phyloP scores from a whole-genome alignment of 2,888 invertebrate species.

The Globia sparganii region DNA sequence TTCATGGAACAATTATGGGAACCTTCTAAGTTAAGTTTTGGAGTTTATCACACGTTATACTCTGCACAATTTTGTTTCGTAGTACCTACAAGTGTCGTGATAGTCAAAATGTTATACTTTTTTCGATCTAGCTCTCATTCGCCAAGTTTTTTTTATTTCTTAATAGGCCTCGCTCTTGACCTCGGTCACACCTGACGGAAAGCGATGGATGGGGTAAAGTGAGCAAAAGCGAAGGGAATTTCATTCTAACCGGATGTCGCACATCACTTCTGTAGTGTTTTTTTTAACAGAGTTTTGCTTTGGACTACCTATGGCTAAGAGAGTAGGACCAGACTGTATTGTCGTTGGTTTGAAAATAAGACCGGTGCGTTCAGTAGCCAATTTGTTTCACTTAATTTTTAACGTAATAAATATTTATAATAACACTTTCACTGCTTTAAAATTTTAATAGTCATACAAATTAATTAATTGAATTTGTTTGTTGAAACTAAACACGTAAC shows the following conservation, averaged over 20 bases:
- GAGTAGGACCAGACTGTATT: neutral
- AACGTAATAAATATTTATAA: neutral
- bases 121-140: neutral
- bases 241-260: neutral
- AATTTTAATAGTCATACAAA: neutral
- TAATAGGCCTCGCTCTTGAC: too few species aligned
- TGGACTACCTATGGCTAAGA: neutral
- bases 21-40: neutral
- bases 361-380: neutral
- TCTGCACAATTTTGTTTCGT: too few species aligned
- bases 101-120: neutral
- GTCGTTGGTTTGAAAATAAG: neutral
- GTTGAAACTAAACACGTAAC: neutral
- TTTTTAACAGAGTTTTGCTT: neutral
- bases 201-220: too few species aligned
- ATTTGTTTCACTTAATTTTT: neutral
- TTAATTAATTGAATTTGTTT: neutral
- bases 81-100: neutral
- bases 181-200: too few species aligned
- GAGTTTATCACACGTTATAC: neutral
- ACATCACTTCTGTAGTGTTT: neutral
- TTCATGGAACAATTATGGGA: neutral
- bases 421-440: constrained; percentile 3
- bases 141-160: too few species aligned
- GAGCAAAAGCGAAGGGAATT: neutral